Evolutionary conservation across 2,797 vertebrate species (phyloP).

Genomic region (Psittacula derbiana): DNA sequence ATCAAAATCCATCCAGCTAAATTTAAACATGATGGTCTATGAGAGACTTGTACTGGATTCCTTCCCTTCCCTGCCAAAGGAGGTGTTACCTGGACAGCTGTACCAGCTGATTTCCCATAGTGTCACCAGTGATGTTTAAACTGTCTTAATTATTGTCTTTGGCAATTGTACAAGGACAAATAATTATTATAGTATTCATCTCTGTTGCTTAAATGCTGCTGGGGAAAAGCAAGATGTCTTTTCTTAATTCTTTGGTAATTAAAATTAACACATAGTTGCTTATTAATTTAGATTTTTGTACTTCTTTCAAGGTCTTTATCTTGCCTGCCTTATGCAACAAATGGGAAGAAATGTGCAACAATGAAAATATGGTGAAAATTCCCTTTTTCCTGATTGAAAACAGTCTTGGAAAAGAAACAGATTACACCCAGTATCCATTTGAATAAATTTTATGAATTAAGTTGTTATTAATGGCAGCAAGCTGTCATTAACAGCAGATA

Average conservation of each 20-base stretch:
- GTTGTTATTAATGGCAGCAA: background rate
- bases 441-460: background rate
- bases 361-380: background rate
- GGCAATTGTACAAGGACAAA: constrained; percentile 23
- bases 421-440: background rate
- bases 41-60: background rate
- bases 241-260: background rate
- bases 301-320: background rate
- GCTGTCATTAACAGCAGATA: background rate
- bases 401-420: background rate
- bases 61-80: background rate
- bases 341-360: background rate
- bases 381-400: background rate
- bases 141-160: background rate
- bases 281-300: background rate
- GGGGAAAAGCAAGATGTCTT: background rate
- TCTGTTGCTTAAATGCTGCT: constrained; percentile 20
- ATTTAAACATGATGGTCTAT: background rate
- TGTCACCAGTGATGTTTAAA: background rate
- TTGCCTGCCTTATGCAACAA: background rate
- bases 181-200: constrained; percentile 14
- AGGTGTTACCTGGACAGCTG: background rate
- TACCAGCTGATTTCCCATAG: background rate
- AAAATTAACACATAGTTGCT: background rate
- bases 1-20: background rate